Conservation (phyloP, 2,888 invertebrate genomes). For the Drosophila differens region DNA sequence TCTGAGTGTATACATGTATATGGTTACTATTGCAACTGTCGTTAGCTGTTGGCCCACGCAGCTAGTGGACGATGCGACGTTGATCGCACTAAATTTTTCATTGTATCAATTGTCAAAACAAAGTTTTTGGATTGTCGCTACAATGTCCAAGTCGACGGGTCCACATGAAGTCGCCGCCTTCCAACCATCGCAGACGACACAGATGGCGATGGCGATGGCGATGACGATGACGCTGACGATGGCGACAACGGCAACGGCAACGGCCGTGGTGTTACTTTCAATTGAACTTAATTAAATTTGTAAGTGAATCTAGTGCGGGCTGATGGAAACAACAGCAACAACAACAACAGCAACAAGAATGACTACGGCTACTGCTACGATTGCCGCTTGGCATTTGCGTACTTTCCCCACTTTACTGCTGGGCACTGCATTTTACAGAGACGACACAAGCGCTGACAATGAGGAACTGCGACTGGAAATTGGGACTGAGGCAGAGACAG, state of each 20-base stretch:
- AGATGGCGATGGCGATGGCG: slow-evolving; percentile 17
- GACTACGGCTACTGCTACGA: slow-evolving; percentile 2
- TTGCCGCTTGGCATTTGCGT: slow-evolving; percentile 16
- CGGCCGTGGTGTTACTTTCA: slow-evolving; percentile 81
- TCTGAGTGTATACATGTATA: slow-evolving; percentile 4
- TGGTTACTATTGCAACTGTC: slow-evolving; percentile 50
- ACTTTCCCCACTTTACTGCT: slow-evolving; percentile 23
- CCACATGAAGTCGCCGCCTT: slow-evolving; percentile 34
- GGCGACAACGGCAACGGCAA: slow-evolving; percentile 23
- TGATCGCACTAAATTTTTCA: slow-evolving; percentile 78
- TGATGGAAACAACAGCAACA: slow-evolving; percentile 29
- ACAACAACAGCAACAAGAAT: neutral
- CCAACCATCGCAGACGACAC: neutral
- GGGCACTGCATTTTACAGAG: slow-evolving; percentile 46
- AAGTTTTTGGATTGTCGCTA: slow-evolving; percentile 76
- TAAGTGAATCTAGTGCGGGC: slow-evolving; percentile 85
- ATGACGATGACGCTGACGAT: slow-evolving; percentile 21
- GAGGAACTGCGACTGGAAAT: slow-evolving; percentile 41
- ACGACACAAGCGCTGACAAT: slow-evolving; percentile 54
- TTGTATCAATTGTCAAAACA: slow-evolving; percentile 81
- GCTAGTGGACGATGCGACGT: slow-evolving; percentile 45
- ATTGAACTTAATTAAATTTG: slow-evolving; percentile 86
- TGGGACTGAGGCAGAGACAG: neutral
- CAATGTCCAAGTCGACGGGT: slow-evolving; percentile 49
- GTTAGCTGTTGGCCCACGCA: slow-evolving; percentile 62